A percentile compares a stretch with the other conserved stretches of the same genome.
Evolutionary conservation across 1,140 invertebrate species (phyloP).

Genomic region (Neuroterus valhalla): DNA sequence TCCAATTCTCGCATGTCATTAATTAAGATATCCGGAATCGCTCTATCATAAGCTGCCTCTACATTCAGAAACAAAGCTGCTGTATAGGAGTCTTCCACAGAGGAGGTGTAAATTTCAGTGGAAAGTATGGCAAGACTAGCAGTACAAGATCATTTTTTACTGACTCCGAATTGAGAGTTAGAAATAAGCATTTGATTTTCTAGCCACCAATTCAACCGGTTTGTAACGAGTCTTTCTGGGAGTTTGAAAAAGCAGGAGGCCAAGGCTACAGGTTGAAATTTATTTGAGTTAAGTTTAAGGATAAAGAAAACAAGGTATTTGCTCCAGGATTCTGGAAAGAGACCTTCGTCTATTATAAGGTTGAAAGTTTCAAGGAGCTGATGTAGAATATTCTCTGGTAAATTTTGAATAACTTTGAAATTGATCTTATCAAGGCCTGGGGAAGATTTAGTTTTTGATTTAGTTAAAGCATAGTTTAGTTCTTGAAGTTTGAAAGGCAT

Average conservation of each 20-base stretch:
- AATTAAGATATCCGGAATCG: conserved; percentile 30
- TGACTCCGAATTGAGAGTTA: conserved; percentile 31
- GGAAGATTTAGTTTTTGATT: conserved; percentile 1
- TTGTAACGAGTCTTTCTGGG: conserved; percentile 42
- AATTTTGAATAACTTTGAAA: too few species aligned
- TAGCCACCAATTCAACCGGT: conserved; percentile 32
- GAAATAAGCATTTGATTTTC: conserved; percentile 17
- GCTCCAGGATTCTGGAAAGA: conserved; percentile 34
- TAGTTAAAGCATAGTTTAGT: not conserved
- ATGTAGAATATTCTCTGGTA: not conserved
- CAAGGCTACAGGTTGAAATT: conserved; percentile 46
- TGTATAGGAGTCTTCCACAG: not conserved
- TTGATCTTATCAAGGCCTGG: conserved; percentile 1
- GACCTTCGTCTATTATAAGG: not conserved
- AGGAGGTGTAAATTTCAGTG: conserved; percentile 11
- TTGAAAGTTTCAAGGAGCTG: not conserved
- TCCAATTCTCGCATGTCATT: conserved; percentile 1
- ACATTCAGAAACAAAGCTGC: conserved; percentile 38
- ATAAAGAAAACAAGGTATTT: conserved; percentile 39
- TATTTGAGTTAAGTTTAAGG: conserved; percentile 28
- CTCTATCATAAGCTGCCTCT: conserved; percentile 36
- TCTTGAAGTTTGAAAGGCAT: too few species aligned
- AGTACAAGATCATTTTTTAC: not conserved
- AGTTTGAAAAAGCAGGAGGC: conserved; percentile 42
- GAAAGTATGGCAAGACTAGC: not conserved